phyloP scores from a whole-genome alignment of 2,888 invertebrate genomes.

The Pollenia griseotomentosa region DNA sequence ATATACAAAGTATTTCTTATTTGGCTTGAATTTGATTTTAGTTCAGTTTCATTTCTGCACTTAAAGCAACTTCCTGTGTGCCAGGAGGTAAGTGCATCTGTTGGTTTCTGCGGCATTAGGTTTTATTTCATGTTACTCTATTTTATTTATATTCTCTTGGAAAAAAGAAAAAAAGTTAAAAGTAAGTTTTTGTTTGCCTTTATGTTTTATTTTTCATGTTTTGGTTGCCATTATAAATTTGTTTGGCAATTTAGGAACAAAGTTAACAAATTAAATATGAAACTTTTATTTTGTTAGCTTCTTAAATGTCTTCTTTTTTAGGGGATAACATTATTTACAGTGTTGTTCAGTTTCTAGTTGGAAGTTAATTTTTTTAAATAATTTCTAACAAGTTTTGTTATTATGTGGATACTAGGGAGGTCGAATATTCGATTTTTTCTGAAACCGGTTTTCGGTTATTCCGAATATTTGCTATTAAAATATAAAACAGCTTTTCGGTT shows the following conservation, averaged over 20 bases:
- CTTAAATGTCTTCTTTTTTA: not conserved
- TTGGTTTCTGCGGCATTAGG: conserved; percentile 45
- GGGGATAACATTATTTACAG: not conserved
- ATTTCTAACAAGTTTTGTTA: conserved; percentile 2
- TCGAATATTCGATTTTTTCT: too few relatives aligned
- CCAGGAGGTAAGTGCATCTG: conserved; percentile 54
- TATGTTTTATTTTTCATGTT: not conserved
- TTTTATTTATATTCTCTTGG: conserved; percentile 21
- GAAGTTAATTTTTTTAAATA: not conserved
- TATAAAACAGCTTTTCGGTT: too few relatives aligned
- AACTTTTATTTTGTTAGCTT: conserved; percentile 42
- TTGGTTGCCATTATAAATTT: conserved; percentile 19
- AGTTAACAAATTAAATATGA: conserved; percentile 53
- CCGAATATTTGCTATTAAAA: too few relatives aligned
- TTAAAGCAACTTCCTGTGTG: conserved; percentile 51
- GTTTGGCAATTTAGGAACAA: conserved; percentile 51
- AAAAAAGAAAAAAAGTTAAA: not conserved
- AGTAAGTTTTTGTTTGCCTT: conserved; percentile 23
- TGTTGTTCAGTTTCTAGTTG: conserved; percentile 13
- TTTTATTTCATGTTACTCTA: conserved; percentile 19
- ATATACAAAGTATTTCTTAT: conserved; percentile 31
- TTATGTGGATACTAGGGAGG: not conserved
- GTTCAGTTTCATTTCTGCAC: conserved; percentile 31
- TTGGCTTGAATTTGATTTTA: conserved; percentile 21
- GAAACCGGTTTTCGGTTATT: too few relatives aligned